Evolutionary conservation across 2,113 vertebrate species (phyloP).

Genomic region (Entomyzon cyanotis): DNA sequence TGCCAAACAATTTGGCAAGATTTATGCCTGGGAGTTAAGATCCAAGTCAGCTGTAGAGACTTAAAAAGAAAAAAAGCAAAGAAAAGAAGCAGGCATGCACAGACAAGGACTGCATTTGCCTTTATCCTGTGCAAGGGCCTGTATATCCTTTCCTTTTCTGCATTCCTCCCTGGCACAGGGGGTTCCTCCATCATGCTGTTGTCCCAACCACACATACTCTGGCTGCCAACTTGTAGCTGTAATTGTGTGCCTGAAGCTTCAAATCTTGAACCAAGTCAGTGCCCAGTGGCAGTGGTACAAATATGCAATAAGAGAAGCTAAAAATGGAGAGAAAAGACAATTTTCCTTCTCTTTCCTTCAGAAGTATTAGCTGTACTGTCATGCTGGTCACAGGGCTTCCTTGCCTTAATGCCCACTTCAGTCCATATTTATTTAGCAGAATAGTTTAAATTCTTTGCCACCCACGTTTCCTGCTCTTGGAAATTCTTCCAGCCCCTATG

Average conservation of each 20-base stretch:
- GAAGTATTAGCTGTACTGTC: not conserved
- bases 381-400: not conserved
- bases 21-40: constrained; percentile 7
- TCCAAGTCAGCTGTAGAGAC: constrained; percentile 9
- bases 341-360: not conserved
- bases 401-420: not conserved
- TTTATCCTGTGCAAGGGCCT: not conserved
- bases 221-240: not conserved
- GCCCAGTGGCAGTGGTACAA: not conserved
- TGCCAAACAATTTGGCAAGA: constrained; percentile 33
- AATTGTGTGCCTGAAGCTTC: not conserved
- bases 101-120: not conserved
- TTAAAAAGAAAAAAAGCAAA: not conserved
- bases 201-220: accelerated
- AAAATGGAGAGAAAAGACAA: not conserved
- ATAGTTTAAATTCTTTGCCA: not conserved
- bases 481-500: not conserved
- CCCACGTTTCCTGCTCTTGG: not conserved
- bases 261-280: not conserved
- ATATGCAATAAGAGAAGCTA: not conserved
- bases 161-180: not conserved
- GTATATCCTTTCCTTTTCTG: not conserved
- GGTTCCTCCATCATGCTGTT: not conserved
- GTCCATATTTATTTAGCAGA: not conserved
- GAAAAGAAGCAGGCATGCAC: not conserved